Evolutionary conservation across 2,888 invertebrate genomes (phyloP), one percentile per base, ranked within the genome.

Genomic region (Clepsis dumicolana): DNA sequence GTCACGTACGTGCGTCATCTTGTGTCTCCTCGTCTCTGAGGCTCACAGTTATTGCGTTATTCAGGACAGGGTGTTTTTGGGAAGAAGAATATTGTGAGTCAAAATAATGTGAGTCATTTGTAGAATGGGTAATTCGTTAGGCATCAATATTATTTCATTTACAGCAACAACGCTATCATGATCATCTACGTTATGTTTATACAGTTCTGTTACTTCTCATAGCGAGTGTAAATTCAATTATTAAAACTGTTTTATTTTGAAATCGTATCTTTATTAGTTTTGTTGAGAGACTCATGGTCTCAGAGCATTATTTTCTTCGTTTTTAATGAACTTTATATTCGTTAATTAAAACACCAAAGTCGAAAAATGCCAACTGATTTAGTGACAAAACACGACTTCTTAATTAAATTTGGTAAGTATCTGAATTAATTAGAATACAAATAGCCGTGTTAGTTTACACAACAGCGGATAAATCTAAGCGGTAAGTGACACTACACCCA

Each of bases 1-100:
- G 84, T 86, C 91, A 90, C 91, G 90, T 86, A 69, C 77, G 56
- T 59, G 80, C 85, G 84, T 83, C 90, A 88, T 89, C 88, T 88
- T 85, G 83, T 75, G 72, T 76, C 75, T 74, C 74, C 67, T 78
- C 78, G 83, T 83, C 86, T 87, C 78, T 71, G 63, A 16, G 59
- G 62, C 21, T 35, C 35, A 7, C 21, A 35, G 81, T 80, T 81
- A 81, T 74, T 71, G 72, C 72, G 73, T 73, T 68, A 63, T 61
- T 66, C 65, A 69, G 64, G 69, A 75, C 71, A 29, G 27, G 54
- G 41, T 25, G 29, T 27, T 53, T n/a, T 71, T 75, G 68, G 52
- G 56, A 66, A 72, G 61, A 54, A 54, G 25, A 61, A 54, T 56
- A 35, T 67, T 67, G 56, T 62, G 25, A 65, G 56, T 62, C 18